Base-by-base conservation (phyloP, 1,140 invertebrate genomes). In the Oryzaephilus surinamensis region DNA sequence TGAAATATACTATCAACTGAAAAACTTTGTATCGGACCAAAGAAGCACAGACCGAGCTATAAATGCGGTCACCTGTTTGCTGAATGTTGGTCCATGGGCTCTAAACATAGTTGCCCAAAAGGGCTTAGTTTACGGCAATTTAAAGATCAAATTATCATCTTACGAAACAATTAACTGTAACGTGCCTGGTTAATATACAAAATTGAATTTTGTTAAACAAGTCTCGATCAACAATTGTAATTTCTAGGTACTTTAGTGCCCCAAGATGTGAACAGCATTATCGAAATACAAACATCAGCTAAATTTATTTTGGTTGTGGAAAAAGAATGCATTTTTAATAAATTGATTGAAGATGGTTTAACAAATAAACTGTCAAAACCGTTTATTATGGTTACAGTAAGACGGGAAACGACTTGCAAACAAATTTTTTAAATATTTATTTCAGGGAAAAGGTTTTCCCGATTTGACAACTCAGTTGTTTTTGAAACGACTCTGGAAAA, bases 291-390 rank as follows among this genome's bases (percentile, higher is more conserved):
- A 35, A 73, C 77, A 0, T 61, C 62, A 5, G 84, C 84, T 0
- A 73, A 74, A 45, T 84, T 84, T 54, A 76, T 96, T 7, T 52
- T 97, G 2, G 64, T 97, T 1, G 78, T 97, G 4, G 93, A 97
- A 62, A 97, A 97, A 61, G 90, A 97, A 61, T 78, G 91, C 0
- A 74, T 86, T 17, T 97, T 96, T 58, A 83, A 95, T 55, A 83
- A 82, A 57, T 64, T 97, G 2, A 45, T 96, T 1, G 74, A 80
- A 14, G 77, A 85, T 57, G 72, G 77, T 20, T 70, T 77, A 42
- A 68, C 73, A 13, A 56, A 55, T 8, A 61, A 60, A 45, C 54
- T 73, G 32, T 72, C 65, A 31, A 58, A 48, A 1, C 71, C 74
- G 4, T 80, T 80, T 28, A 80, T 96, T 45, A 54, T 96, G 5